Evolutionary conservation across 2,888 invertebrate species (phyloP).

Genomic region (Muschampia plurimacula): DNA sequence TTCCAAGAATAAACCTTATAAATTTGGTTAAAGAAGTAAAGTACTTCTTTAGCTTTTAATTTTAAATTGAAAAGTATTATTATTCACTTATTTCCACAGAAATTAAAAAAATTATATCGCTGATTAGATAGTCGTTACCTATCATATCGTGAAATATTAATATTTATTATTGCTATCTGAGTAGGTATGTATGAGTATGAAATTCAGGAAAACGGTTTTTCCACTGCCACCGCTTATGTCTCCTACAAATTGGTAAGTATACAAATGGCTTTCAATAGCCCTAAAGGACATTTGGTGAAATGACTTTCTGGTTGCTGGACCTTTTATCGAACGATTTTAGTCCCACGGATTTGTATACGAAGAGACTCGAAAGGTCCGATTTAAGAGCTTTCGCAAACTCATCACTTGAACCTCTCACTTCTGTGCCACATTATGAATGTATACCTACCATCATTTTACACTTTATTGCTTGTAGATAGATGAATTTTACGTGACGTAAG

Average conservation of each 20-base stretch:
- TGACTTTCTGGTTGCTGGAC: slow-evolving; percentile 35
- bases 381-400: slow-evolving; percentile 36
- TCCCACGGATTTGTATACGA: slow-evolving; percentile 27
- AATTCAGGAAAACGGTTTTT: neutral
- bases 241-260: slow-evolving; percentile 8
- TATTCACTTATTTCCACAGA: too few relatives aligned
- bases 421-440: slow-evolving; percentile 35
- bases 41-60: too few relatives aligned
- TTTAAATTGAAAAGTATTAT: too few relatives aligned
- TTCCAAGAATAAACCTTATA: too few relatives aligned
- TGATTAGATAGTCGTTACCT: too few relatives aligned
- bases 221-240: slow-evolving; percentile 2
- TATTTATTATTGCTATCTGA: too few relatives aligned
- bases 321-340: slow-evolving; percentile 33
- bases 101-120: too few relatives aligned
- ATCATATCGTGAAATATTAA: too few relatives aligned
- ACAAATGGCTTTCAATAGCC: slow-evolving; percentile 24
- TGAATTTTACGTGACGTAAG: too few relatives aligned
- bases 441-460: slow-evolving; percentile 30
- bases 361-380: slow-evolving; percentile 24
- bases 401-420: slow-evolving; percentile 35
- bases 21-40: too few relatives aligned
- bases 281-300: slow-evolving; percentile 15
- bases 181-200: too few relatives aligned
- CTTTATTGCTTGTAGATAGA: too few relatives aligned